phyloP scores from a whole-genome alignment of 2,888 invertebrate genomes.

The Andrena haemorrhoa region DNA sequence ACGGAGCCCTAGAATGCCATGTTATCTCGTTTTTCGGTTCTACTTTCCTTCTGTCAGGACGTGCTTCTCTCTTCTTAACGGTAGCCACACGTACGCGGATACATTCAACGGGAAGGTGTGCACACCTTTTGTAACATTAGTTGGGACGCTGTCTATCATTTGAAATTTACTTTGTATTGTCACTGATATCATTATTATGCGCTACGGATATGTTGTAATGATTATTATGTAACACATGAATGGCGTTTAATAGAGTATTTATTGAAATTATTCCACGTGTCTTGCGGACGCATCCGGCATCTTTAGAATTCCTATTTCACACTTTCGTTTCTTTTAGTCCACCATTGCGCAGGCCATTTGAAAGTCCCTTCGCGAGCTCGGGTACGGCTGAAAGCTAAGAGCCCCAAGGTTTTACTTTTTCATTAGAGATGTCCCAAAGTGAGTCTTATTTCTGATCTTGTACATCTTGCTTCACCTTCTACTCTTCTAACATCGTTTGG shows the following conservation, averaged over 20 bases:
- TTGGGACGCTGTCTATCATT: slow-evolving; percentile 64
- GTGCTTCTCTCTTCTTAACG: slow-evolving; percentile 26
- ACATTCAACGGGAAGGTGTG: slow-evolving; percentile 15
- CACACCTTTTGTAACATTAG: slow-evolving; percentile 45
- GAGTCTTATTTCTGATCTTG: no score
- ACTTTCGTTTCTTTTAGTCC: not conserved
- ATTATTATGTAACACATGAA: slow-evolving; percentile 75
- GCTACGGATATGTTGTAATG: slow-evolving; percentile 75
- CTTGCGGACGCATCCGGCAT: not conserved
- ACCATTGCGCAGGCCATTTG: no score
- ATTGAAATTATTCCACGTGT: slow-evolving; percentile 71
- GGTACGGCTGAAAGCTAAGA: no score
- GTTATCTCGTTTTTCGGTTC: slow-evolving; percentile 41
- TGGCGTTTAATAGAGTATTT: slow-evolving; percentile 78
- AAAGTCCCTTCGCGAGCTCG: no score
- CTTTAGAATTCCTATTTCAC: not conserved
- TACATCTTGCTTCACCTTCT: no score
- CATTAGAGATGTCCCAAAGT: no score
- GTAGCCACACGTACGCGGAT: slow-evolving; percentile 6
- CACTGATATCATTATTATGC: slow-evolving; percentile 71
- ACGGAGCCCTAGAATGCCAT: slow-evolving; percentile 50
- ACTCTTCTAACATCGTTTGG: no score
- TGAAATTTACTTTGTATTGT: slow-evolving; percentile 66
- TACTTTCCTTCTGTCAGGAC: slow-evolving; percentile 26
- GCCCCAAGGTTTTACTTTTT: no score